A percentile compares a stretch with the other conserved stretches of the same genome.
Evolutionary conservation across 2,888 invertebrate species (phyloP).

Genomic region (Oasisia sp.): DNA sequence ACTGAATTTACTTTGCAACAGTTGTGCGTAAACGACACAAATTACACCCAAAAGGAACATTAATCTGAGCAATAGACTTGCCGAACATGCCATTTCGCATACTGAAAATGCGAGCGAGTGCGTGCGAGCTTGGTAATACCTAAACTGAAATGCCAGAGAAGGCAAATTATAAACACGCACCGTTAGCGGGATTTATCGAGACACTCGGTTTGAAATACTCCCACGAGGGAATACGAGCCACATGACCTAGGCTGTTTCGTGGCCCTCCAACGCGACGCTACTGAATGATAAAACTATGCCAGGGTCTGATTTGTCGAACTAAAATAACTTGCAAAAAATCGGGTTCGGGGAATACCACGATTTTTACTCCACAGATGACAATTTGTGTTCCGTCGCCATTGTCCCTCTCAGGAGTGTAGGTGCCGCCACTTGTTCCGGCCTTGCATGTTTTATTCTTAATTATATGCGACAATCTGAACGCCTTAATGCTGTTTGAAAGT

Average conservation of each 20-base stretch:
- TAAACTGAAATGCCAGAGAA: background rate
- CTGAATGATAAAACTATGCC: background rate
- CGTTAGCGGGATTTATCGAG: background rate
- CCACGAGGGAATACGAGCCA: background rate
- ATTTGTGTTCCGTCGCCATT: too few species aligned
- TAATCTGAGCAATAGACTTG: background rate
- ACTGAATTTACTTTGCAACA: background rate
- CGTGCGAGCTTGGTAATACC: background rate
- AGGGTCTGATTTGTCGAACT: background rate
- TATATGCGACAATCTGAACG: too few species aligned
- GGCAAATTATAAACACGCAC: background rate
- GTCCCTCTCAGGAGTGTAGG: too few species aligned
- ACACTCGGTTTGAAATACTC: background rate
- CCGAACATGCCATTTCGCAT: background rate
- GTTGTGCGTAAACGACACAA: background rate
- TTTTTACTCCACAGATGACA: too few species aligned
- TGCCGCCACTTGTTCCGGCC: too few species aligned
- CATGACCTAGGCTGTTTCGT: background rate
- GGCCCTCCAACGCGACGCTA: background rate
- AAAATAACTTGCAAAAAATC: background rate
- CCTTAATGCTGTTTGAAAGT: too few species aligned
- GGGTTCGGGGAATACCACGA: too few species aligned
- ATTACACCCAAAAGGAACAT: background rate
- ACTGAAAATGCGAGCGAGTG: background rate
- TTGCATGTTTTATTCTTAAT: too few species aligned